Conservation (phyloP, 2,888 invertebrate species). For the Dynastes maya region DNA sequence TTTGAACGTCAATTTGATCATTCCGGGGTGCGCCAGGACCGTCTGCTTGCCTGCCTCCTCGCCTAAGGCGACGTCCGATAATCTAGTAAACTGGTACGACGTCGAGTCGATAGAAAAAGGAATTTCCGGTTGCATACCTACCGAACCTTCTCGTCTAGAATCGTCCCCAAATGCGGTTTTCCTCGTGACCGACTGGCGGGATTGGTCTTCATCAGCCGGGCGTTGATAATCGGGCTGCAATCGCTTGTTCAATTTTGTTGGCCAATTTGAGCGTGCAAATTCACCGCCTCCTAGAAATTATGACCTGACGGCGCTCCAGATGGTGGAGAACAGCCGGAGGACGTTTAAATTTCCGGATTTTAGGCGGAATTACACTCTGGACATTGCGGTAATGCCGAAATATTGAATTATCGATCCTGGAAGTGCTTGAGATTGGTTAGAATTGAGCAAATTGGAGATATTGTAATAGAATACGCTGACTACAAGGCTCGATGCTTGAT, state of each 20-base stretch:
- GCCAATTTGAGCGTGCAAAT: slow-evolving; percentile 21
- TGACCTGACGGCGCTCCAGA: neutral
- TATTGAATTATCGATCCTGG: slow-evolving; percentile 10
- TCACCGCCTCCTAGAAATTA: slow-evolving; percentile 5
- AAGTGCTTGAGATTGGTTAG: neutral
- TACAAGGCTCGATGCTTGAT: no score
- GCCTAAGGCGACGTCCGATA: slow-evolving; percentile 24
- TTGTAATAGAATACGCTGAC: neutral
- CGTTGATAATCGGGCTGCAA: slow-evolving; percentile 17
- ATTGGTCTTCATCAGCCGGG: neutral
- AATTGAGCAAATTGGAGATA: neutral
- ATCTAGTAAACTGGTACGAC: slow-evolving; percentile 26
- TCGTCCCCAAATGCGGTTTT: slow-evolving; percentile 10
- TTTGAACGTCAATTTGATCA: slow-evolving; percentile 30
- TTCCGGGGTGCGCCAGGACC: neutral
- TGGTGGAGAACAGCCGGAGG: neutral
- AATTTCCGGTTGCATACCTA: neutral
- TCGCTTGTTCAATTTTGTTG: slow-evolving; percentile 6
- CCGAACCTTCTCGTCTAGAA: neutral
- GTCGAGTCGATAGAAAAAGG: neutral
- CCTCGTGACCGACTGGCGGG: neutral
- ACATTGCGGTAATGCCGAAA: neutral
- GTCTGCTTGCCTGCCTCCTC: neutral
- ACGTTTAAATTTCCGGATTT: slow-evolving; percentile 9
- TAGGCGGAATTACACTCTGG: neutral